Evolutionary conservation across 1,140 invertebrate genomes (phyloP), one percentile per base, ranked within the genome.

Genomic region (Tetramorium parvispinum): DNA sequence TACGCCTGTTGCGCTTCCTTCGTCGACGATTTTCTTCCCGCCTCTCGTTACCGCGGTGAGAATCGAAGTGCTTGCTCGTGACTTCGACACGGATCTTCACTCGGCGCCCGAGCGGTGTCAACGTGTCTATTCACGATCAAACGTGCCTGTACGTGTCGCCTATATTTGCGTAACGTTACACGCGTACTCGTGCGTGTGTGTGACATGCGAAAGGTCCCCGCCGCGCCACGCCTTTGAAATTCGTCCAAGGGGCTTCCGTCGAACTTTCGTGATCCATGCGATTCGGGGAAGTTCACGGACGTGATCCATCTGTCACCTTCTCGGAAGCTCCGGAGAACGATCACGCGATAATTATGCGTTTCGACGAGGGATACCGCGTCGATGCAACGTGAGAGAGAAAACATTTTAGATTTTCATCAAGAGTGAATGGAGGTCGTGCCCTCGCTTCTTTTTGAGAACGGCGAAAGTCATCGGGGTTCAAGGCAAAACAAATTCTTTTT

Each of bases 1-100:
- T 85, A 66, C 71, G 27, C 51, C 46, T 46, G 51, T 65, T 37
- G 51, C 76, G 73, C 75, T 51, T 70, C 71, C 55, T 87, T 61
- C 59, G 66, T 24, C 57, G n/a, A 13, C 59, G 53, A 68, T 70
- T 43, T 24, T 70, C 63, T 43, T 55, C 49, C 61, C 37, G 40
- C 51, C 78, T 68, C 79, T 73, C 66, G 66, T 82, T 57, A 73
- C 21, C 16, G 40, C 49, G 68, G 24, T 61, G 79, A 73, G 79
- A 37, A 32, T 59, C 46, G 51, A 18, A 32, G 61, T 40, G 66
- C 53, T 11, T 32, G 32, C 32, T 49, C 78, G 76, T 51, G 27
- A 78, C 75, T 43, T 43, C n/a, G 55, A 46, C 37, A 11, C 57
- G 75, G 37, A 68, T 68, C 57, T 24, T 63, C 40, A 8, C 24